Evolutionary conservation across 2,888 invertebrate species (phyloP).

Genomic region (Sylvicola fuscatus): DNA sequence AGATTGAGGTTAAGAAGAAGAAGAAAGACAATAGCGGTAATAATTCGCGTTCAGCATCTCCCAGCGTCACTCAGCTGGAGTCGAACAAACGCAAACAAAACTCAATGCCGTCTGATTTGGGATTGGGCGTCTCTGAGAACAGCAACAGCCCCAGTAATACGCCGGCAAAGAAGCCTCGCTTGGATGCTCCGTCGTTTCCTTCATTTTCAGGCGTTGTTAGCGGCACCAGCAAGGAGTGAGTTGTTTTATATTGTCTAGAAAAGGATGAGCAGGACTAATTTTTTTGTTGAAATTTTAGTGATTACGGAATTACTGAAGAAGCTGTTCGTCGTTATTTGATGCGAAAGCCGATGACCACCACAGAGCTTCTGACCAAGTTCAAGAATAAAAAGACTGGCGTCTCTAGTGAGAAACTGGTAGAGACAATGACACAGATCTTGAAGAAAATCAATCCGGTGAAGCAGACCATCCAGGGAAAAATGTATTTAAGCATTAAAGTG

Average conservation of each 20-base stretch:
- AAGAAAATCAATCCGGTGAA: constrained; percentile 88
- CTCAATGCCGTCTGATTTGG: constrained; percentile 14
- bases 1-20: constrained; percentile 37
- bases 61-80: constrained; percentile 15
- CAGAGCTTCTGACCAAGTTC: constrained; percentile 86
- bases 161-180: constrained; percentile 21
- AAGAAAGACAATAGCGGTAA: constrained; percentile 24
- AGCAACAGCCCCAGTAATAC: constrained; percentile 20
- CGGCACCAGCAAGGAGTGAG: constrained; percentile 20
- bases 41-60: constrained; percentile 25
- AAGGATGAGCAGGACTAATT: background rate
- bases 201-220: constrained; percentile 23
- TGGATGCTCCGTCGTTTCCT: constrained; percentile 18
- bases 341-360: constrained; percentile 95
- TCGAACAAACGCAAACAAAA: constrained; percentile 19
- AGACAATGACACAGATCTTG: constrained; percentile 83
- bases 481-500: constrained; percentile 76
- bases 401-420: constrained; percentile 75
- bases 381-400: constrained; percentile 85
- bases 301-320: constrained; percentile 84
- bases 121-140: constrained; percentile 8
- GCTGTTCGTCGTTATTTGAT: constrained; percentile 85
- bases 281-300: constrained; percentile 27
- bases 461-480: constrained; percentile 79
- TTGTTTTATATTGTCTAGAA: background rate